Evolutionary conservation across 2,888 invertebrate genomes (phyloP).

Genomic region (Nemotelus pantherinus): DNA sequence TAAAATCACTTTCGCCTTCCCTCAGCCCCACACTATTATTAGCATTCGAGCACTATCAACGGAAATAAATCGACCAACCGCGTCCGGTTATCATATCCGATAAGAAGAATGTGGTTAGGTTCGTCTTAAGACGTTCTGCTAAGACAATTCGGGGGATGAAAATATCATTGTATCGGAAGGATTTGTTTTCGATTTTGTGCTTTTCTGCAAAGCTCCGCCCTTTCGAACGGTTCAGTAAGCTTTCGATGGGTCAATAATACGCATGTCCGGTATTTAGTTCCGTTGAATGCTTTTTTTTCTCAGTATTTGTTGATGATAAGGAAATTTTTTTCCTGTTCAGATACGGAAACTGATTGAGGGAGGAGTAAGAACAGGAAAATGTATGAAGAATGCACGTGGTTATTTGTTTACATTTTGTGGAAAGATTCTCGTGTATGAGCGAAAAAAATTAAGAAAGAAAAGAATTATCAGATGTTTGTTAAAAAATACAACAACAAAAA

Average conservation of each 20-base stretch:
- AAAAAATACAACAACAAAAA: no score
- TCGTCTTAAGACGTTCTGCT: slow-evolving; percentile 25
- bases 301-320: slow-evolving; percentile 9
- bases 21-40: no score
- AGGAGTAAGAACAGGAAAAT: not conserved
- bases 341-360: not conserved
- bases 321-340: slow-evolving; percentile 1
- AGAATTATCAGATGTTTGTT: no score
- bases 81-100: not conserved
- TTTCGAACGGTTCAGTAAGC: not conserved
- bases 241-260: slow-evolving; percentile 19
- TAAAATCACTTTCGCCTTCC: no score
- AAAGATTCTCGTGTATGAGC: slow-evolving; percentile 15
- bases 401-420: slow-evolving; percentile 21
- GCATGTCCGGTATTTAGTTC: slow-evolving; percentile 32
- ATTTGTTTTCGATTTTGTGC: slow-evolving; percentile 26
- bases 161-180: not conserved
- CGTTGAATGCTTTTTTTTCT: not conserved
- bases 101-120: not conserved
- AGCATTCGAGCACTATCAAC: no score
- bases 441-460: not conserved
- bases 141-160: not conserved
- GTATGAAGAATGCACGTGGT: slow-evolving; percentile 22
- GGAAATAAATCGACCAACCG: slow-evolving; percentile 14
- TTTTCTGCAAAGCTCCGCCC: slow-evolving; percentile 44